These are phyloP conservation scores for Cryptocheilus praepositus DNA, from an alignment of 2,888 invertebrate species.

Conservation along the genomic window DNA sequence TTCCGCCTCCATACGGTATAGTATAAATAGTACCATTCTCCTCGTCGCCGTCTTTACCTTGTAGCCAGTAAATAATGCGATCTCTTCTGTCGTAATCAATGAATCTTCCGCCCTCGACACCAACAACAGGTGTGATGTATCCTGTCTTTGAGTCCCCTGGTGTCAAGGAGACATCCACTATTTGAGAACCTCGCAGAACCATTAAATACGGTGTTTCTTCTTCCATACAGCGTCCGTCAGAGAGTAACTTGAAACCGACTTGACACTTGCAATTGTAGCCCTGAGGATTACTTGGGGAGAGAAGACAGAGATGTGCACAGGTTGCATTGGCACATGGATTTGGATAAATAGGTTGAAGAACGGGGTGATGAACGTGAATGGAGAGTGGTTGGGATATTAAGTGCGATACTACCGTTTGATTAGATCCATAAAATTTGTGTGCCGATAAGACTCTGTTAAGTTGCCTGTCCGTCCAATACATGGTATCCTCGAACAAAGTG, in stretches of 20 bases:
- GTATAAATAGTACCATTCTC: constrained; percentile 91
- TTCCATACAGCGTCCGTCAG: constrained; percentile 85
- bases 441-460: constrained; percentile 92
- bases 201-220: constrained; percentile 93
- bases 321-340: constrained; percentile 86
- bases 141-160: constrained; percentile 86
- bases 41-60: constrained; percentile 82
- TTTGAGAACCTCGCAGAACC: constrained; percentile 92
- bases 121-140: constrained; percentile 90
- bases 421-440: constrained; percentile 93
- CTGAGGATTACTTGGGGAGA: constrained; percentile 83
- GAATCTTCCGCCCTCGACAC: constrained; percentile 90
- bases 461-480: constrained; percentile 98
- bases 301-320: constrained; percentile 94
- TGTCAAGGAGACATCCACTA: constrained; percentile 88
- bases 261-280: constrained; percentile 94
- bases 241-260: constrained; percentile 84
- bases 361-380: constrained; percentile 96
- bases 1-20: constrained; percentile 90
- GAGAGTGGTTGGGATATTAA: constrained; percentile 96
- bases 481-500: constrained; percentile 94
- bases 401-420: constrained; percentile 95
- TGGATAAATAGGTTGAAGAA: constrained; percentile 87
- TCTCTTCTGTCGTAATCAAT: constrained; percentile 94
- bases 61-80: constrained; percentile 91